These are phyloP conservation scores for Rhinophrynus dorsalis DNA, from an alignment of 2,797 vertebrate species.

Conservation along the genomic window DNA sequence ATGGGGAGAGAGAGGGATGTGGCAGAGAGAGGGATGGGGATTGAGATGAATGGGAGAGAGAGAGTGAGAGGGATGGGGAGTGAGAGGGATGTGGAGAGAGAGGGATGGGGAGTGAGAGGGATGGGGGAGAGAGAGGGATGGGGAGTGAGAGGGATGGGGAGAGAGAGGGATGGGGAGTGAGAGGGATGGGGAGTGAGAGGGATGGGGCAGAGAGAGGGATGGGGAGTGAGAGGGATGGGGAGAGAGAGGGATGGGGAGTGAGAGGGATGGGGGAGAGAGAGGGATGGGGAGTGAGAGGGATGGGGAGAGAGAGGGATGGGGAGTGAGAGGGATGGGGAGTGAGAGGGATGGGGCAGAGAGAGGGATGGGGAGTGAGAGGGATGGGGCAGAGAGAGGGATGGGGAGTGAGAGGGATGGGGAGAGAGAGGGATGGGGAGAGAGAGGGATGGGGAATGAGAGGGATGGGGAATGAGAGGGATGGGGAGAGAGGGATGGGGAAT, in stretches of 20 bases:
- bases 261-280: too few species aligned
- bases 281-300: neutral
- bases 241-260: neutral
- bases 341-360: neutral
- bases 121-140: too few species aligned
- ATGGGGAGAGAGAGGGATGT: too few species aligned
- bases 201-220: neutral
- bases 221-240: too few species aligned
- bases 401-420: neutral
- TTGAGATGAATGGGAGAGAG: too few species aligned
- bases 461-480: neutral
- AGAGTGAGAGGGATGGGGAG: too few species aligned
- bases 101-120: too few species aligned
- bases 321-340: neutral
- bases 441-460: neutral
- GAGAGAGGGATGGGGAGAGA: too few species aligned
- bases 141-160: too few species aligned
- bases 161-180: too few species aligned
- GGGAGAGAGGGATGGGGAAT: neutral
- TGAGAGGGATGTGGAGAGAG: too few species aligned
- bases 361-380: neutral
- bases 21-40: too few species aligned
- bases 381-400: neutral
- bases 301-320: neutral
- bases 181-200: neutral